Conservation (phyloP, 2,797 vertebrate species). For the Eremophila alpestris region DNA sequence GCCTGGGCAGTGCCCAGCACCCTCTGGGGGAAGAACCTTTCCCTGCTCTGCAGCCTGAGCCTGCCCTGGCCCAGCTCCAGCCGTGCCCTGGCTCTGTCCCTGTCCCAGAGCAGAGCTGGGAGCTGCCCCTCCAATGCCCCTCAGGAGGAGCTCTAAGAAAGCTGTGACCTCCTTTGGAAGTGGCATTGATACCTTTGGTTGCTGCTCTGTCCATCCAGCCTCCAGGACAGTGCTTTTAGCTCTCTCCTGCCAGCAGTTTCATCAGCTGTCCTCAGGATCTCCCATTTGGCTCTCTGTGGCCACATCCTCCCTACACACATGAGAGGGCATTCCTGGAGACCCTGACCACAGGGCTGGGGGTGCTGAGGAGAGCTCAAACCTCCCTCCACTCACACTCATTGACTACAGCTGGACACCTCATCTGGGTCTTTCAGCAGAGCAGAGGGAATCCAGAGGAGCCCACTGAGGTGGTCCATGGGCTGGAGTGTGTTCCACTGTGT, state of each 20-base stretch:
- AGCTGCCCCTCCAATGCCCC: background rate
- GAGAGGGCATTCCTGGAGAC: background rate
- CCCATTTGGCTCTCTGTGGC: background rate
- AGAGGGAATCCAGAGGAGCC: background rate
- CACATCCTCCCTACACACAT: background rate
- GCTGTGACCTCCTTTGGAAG: background rate
- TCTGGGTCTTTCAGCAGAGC: background rate
- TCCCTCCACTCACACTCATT: background rate
- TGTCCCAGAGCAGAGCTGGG: accelerated
- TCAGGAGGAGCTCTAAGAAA: background rate
- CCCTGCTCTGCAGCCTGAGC: background rate
- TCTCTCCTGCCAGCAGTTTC: background rate
- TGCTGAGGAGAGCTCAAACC: background rate
- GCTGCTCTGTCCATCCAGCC: background rate
- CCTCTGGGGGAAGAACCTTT: background rate
- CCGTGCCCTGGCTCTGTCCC: background rate
- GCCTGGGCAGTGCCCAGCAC: background rate
- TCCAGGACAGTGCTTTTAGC: background rate
- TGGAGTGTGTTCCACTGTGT: background rate
- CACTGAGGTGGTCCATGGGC: background rate
- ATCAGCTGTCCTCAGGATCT: background rate
- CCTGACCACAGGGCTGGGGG: background rate
- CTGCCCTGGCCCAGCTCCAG: background rate
- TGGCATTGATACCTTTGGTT: background rate
- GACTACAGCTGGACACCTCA: background rate